These are phyloP conservation scores for Drosophila sechellia DNA, from an alignment of 1,140 invertebrate species.

Conservation along the genomic window DNA sequence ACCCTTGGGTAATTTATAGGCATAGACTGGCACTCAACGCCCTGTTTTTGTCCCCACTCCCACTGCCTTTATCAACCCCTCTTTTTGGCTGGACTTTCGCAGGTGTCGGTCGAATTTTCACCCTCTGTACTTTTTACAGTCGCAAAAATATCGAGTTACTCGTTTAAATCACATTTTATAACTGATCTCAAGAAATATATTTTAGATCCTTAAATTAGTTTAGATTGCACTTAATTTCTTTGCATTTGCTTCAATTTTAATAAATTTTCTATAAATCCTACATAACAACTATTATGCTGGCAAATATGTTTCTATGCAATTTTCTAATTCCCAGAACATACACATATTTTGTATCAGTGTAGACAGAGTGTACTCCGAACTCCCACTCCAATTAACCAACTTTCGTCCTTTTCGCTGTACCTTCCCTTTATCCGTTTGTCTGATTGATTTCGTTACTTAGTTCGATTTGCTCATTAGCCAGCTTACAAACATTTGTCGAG, in stretches of 20 bases:
- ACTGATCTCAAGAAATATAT: no score
- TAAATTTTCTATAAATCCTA: no score
- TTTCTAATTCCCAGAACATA: background rate
- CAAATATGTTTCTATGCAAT: no score
- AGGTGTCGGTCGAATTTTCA: slow-evolving; percentile 24
- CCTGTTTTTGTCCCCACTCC: slow-evolving; percentile 1
- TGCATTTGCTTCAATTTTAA: no score
- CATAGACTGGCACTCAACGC: slow-evolving; percentile 23
- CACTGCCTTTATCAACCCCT: background rate
- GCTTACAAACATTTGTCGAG: slow-evolving; percentile 9
- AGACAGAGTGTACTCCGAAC: background rate
- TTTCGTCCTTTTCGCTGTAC: background rate
- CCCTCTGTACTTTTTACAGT: background rate
- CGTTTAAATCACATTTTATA: no score
- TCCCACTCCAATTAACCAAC: slow-evolving; percentile 6
- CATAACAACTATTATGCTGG: no score
- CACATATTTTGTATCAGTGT: background rate
- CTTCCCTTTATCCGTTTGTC: slow-evolving; percentile 3
- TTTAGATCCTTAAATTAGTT: no score
- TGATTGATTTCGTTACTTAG: slow-evolving; percentile 39
- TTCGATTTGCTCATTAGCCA: slow-evolving; percentile 37
- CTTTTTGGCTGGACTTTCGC: slow-evolving; percentile 1
- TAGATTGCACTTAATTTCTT: no score
- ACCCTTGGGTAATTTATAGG: slow-evolving; percentile 61
- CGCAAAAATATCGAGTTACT: background rate